Evolutionary conservation across 2,888 invertebrate species (phyloP), one percentile per base, ranked within the genome.

Genomic region (Blera fallax): DNA sequence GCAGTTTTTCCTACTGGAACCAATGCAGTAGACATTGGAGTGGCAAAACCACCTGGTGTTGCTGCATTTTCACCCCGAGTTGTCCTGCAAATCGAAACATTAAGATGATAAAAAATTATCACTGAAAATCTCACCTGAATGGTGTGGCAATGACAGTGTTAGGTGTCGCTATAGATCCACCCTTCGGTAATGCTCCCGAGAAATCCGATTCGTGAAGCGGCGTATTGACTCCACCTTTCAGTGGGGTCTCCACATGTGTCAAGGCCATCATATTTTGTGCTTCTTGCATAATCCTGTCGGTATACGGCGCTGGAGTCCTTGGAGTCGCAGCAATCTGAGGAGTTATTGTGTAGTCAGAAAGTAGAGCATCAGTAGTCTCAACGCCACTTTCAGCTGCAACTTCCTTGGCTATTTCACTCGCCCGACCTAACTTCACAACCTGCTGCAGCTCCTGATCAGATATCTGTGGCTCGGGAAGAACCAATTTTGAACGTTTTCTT

Each of bases 231-330:
- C 99, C 99, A 56, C 99, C 97, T 92, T 99, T 99, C 16, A 99
- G 93, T 0, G 99, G 99, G 0, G 99, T 99, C 90, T 99, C 99
- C 1, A 98, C 98, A 91, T 99, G 98, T 0, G 98, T 98, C 18
- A 99, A 93, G 0, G 99, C 99, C 97, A 99, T 98, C 90, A 99
- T 97, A 91, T 99, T 99, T 92, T 99, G 98, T 0, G 99, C 99
- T 93, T 99, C 99, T 95, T 98, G 96, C 83, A 97, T 94, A 87
- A 96, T 95, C 88, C 95, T 94, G 92, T 98, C 98, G 10, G 96
- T 96, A 72, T 95, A 95, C 3, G 95, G 95, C 1, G 96, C 95
- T 1, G 98, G 98, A 0, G 98, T 98, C 78, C 98, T 94, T 1
- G 98, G 98, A 18, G 95, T 95, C 29, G 95, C 95, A 10, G 95